Conservation (phyloP, 2,797 vertebrate species). For the Etheostoma perlongum region DNA sequence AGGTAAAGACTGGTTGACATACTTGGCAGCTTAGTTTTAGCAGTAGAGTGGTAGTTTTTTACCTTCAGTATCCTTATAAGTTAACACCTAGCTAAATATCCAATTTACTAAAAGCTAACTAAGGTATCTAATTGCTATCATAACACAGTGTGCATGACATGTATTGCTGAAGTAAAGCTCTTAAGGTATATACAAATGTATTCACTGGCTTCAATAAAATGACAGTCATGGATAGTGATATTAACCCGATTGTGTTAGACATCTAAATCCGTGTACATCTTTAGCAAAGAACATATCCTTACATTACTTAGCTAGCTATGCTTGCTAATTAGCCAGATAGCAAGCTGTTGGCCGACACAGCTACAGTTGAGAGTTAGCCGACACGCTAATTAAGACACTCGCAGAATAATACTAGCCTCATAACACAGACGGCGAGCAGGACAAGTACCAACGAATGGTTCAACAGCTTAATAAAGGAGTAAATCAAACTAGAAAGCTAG, state of each 20-base stretch:
- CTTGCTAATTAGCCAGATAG: neutral
- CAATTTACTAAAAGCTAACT: neutral
- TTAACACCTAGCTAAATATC: too few species aligned
- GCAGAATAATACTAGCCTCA: fast-evolving
- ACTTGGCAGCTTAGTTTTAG: neutral
- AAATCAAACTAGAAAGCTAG: neutral
- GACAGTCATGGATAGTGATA: too few species aligned
- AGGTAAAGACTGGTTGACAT: neutral
- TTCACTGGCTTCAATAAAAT: neutral
- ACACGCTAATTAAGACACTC: neutral
- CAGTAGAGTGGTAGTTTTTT: neutral
- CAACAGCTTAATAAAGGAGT: neutral
- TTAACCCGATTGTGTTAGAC: fast-evolving
- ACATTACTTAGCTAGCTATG: neutral
- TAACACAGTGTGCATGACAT: neutral
- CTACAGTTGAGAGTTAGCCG: constrained; percentile 2
- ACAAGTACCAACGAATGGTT: fast-evolving
- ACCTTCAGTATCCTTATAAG: neutral
- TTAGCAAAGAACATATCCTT: neutral
- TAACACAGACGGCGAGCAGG: neutral
- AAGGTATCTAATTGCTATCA: neutral
- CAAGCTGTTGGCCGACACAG: neutral
- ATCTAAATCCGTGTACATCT: fast-evolving
- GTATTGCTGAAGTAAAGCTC: neutral
- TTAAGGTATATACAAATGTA: neutral